phyloP scores from a whole-genome alignment of 2,113 vertebrate species.

The Fulica atra region DNA sequence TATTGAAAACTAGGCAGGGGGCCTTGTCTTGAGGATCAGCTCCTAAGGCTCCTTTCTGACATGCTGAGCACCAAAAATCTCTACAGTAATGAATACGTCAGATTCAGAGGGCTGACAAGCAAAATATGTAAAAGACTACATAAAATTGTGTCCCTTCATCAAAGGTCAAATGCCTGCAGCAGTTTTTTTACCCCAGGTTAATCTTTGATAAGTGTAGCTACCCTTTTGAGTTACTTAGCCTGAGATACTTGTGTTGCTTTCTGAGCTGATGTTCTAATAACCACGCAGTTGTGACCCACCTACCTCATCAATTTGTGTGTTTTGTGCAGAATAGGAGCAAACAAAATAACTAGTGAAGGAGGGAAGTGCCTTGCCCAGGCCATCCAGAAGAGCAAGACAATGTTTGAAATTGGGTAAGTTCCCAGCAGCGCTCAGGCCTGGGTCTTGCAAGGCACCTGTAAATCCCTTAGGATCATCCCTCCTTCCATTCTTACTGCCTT shows the following conservation, averaged over 20 bases:
- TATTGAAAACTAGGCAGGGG: background rate
- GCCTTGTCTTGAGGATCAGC: background rate
- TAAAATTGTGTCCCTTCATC: background rate
- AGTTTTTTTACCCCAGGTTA: background rate
- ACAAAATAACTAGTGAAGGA: constrained; percentile 87
- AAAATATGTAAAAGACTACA: background rate
- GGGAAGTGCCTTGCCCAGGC: constrained; percentile 84
- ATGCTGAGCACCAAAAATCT: background rate
- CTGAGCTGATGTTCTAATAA: background rate
- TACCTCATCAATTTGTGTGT: background rate
- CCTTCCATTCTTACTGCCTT: background rate
- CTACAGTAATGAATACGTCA: background rate
- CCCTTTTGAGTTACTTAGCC: background rate
- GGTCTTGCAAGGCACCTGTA: background rate
- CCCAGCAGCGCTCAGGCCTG: background rate
- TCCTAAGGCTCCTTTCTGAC: background rate
- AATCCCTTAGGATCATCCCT: background rate
- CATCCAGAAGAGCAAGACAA: constrained; percentile 86
- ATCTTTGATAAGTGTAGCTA: background rate
- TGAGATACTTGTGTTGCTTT: background rate
- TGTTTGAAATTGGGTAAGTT: constrained; percentile 90
- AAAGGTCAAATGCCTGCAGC: background rate
- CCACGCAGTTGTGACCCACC: background rate
- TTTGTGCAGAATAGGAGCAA: constrained; percentile 86
- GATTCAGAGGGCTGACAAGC: background rate